These are phyloP conservation scores for Boulengeromyrus knoepffleri DNA, from an alignment of 2,113 vertebrate species.

Conservation along the genomic window DNA sequence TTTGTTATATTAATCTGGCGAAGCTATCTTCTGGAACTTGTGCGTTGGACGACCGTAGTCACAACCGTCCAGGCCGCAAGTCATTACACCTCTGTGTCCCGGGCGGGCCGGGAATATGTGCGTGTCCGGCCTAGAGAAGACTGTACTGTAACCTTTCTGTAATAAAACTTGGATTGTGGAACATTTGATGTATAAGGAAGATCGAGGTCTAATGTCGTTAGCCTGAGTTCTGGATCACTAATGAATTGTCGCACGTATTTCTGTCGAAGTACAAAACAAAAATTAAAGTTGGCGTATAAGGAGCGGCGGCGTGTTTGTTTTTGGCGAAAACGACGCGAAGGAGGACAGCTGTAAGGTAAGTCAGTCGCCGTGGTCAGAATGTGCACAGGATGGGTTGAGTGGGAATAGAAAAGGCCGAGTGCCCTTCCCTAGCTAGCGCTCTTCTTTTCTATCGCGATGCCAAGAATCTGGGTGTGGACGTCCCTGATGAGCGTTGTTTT, in stretches of 20 bases:
- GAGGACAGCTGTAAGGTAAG: neutral
- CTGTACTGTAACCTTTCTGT: slow-evolving; percentile 56
- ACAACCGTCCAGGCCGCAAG: neutral
- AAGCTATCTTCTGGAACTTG: slow-evolving; percentile 25
- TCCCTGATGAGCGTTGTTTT: neutral
- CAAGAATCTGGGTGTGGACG: neutral
- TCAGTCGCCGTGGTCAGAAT: neutral
- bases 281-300: slow-evolving; percentile 49
- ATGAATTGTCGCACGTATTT: slow-evolving; percentile 53
- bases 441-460: no score
- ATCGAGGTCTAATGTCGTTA: slow-evolving; percentile 39
- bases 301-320: neutral
- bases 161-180: slow-evolving; percentile 58
- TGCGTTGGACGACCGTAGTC: slow-evolving; percentile 1
- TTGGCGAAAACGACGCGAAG: neutral
- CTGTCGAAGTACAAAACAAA: slow-evolving; percentile 55
- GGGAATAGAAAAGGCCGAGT: neutral
- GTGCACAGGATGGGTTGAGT: neutral
- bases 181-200: slow-evolving; percentile 54
- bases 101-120: slow-evolving; percentile 38
- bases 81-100: neutral
- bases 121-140: slow-evolving; percentile 49
- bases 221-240: slow-evolving; percentile 39
- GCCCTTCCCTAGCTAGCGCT: neutral
- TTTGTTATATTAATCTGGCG: slow-evolving; percentile 33